These are phyloP conservation scores for Desoria tigrina DNA, from an alignment of 2,888 invertebrate species.

Conservation along the genomic window DNA sequence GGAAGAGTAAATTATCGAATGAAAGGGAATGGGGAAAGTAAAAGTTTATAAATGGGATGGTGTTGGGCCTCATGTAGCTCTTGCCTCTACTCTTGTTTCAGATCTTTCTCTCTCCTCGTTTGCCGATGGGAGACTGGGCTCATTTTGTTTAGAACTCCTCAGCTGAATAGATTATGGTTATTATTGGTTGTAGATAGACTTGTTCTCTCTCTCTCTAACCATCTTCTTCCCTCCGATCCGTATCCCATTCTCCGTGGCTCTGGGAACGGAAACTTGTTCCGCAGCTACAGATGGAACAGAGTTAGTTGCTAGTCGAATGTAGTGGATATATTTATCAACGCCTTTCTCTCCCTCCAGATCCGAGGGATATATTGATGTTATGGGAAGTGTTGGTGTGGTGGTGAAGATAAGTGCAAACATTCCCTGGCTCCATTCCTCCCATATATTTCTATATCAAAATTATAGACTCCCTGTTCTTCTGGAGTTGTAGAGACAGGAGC, in stretches of 20 bases:
- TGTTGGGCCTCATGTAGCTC: not conserved
- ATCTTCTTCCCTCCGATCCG: not conserved
- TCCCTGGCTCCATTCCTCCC: no score
- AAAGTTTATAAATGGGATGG: not conserved
- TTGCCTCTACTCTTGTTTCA: no score
- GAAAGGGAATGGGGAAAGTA: conserved; percentile 2
- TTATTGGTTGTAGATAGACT: conserved; percentile 24
- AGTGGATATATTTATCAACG: no score
- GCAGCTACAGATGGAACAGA: no score
- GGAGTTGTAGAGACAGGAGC: no score
- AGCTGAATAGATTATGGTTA: conserved; percentile 22
- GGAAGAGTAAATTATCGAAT: conserved; percentile 13
- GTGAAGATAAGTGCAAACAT: conserved; percentile 22
- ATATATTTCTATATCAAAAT: no score
- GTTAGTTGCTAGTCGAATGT: no score
- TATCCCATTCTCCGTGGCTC: not conserved
- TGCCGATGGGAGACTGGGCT: not conserved
- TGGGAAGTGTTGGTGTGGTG: no score
- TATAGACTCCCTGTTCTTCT: no score
- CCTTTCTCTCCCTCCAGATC: not conserved
- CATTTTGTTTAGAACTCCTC: conserved; percentile 16
- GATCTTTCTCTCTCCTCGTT: no score
- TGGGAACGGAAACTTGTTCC: no score
- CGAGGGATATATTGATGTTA: not conserved
- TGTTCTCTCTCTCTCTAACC: conserved; percentile 7